A percentile compares a stretch with the other conserved stretches of the same genome.
phyloP scores from a whole-genome alignment of 2,888 invertebrate species.

The Hetaerina titia region DNA sequence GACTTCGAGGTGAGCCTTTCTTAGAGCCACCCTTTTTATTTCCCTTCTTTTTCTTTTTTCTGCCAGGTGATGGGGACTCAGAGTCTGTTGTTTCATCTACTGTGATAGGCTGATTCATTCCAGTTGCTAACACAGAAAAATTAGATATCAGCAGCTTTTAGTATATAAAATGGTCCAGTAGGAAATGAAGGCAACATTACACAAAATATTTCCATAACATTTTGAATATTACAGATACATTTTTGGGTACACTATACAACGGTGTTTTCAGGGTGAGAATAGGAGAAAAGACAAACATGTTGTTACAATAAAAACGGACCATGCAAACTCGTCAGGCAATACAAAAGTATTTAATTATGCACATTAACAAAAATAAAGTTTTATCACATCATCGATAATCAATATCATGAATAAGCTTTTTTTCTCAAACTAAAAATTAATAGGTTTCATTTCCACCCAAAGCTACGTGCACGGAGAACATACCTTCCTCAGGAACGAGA shows the following conservation, averaged over 20 bases:
- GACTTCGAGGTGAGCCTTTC: neutral
- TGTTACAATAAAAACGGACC: neutral
- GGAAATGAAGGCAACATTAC: too few relatives aligned
- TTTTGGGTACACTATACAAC: too few relatives aligned
- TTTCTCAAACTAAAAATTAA: too few relatives aligned
- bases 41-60: conserved; percentile 63
- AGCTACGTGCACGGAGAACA: conserved; percentile 73
- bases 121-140: neutral
- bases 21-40: conserved; percentile 55
- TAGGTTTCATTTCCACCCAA: conserved; percentile 48
- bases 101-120: neutral
- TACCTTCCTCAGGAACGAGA: conserved; percentile 86
- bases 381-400: conserved; percentile 69
- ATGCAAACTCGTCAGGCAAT: neutral
- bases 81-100: conserved; percentile 70
- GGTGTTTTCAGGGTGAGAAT: too few relatives aligned
- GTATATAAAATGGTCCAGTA: too few relatives aligned
- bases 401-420: too few relatives aligned
- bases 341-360: neutral
- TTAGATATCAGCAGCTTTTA: neutral
- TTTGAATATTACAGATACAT: too few relatives aligned
- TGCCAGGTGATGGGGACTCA: conserved; percentile 69
- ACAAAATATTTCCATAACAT: too few relatives aligned
- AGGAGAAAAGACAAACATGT: too few relatives aligned
- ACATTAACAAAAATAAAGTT: neutral